Conservation (phyloP, 2,888 invertebrate genomes). For the Athrips mouffetella region DNA sequence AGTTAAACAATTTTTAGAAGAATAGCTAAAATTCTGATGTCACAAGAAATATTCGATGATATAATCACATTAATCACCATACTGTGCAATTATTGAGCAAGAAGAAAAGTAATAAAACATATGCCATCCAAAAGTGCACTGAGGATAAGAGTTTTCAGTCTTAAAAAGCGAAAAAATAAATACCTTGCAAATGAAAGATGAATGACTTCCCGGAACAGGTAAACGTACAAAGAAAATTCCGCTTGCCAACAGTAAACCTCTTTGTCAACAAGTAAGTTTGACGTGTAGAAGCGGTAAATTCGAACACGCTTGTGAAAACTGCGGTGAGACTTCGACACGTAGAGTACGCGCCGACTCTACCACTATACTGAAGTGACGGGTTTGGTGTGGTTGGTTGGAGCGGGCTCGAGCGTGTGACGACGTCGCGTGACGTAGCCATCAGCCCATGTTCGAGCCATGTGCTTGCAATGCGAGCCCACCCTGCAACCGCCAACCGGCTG, state of each 20-base stretch:
- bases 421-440: slow-evolving; percentile 51
- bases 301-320: slow-evolving; percentile 38
- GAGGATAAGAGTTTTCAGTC: neutral
- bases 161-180: neutral
- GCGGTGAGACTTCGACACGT: slow-evolving; percentile 47
- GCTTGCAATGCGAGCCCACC: slow-evolving; percentile 19
- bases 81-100: no score
- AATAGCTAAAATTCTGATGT: no score
- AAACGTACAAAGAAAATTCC: slow-evolving; percentile 28
- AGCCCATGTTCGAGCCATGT: slow-evolving; percentile 36
- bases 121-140: neutral
- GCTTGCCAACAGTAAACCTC: slow-evolving; percentile 20
- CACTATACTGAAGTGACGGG: slow-evolving; percentile 40
- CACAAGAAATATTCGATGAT: no score
- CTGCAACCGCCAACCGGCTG: slow-evolving; percentile 20
- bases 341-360: slow-evolving; percentile 46
- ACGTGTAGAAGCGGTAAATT: slow-evolving; percentile 29
- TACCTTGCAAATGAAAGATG: neutral
- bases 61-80: no score
- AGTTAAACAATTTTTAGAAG: no score
- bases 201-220: slow-evolving; percentile 22
- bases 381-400: no score
- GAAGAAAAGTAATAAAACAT: no score
- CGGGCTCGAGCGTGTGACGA: slow-evolving; percentile 29
- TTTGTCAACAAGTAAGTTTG: slow-evolving; percentile 34